Percentiles rank a stretch among this genome's conserved stretches.
Evolutionary conservation across 1,140 invertebrate genomes (phyloP).

Genomic region (Ladona fulva): DNA sequence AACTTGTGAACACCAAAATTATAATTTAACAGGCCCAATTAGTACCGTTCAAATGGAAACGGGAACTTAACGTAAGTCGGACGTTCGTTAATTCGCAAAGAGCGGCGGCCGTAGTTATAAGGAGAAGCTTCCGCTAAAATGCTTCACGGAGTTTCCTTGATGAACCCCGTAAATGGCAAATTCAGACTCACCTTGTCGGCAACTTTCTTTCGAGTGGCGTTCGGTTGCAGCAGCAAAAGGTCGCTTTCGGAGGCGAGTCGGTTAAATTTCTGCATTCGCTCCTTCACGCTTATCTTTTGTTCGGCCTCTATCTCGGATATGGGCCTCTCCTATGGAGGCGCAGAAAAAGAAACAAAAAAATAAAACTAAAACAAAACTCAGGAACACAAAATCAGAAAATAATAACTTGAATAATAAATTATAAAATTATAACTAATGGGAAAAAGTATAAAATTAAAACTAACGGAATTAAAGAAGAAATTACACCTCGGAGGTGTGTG

Average conservation of each 20-base stretch:
- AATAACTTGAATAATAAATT: background rate
- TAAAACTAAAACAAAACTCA: background rate
- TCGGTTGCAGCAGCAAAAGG: slow-evolving; percentile 39
- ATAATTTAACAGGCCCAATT: too few species aligned
- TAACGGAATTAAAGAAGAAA: too few species aligned
- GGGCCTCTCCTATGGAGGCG: slow-evolving; percentile 4
- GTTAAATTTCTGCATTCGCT: slow-evolving; percentile 86
- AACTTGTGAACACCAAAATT: too few species aligned
- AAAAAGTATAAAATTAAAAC: too few species aligned
- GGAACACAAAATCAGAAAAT: background rate
- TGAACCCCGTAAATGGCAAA: background rate
- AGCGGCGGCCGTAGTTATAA: too few species aligned
- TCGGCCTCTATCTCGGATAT: slow-evolving; percentile 28
- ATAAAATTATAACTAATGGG: background rate
- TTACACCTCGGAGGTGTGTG: too few species aligned
- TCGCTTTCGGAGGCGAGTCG: slow-evolving; percentile 74
- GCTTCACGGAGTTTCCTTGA: too few species aligned
- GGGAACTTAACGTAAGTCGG: too few species aligned
- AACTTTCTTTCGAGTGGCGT: slow-evolving; percentile 46
- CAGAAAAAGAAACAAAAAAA: background rate
- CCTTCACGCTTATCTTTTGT: slow-evolving; percentile 73
- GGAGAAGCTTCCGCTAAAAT: too few species aligned
- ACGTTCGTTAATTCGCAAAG: too few species aligned
- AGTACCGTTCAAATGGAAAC: too few species aligned
- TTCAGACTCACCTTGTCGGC: slow-evolving; percentile 46